A percentile compares a stretch with the other conserved stretches of the same genome.
Evolutionary conservation across 2,888 invertebrate genomes (phyloP).

Genomic region (Eutolmus rufibarbis): DNA sequence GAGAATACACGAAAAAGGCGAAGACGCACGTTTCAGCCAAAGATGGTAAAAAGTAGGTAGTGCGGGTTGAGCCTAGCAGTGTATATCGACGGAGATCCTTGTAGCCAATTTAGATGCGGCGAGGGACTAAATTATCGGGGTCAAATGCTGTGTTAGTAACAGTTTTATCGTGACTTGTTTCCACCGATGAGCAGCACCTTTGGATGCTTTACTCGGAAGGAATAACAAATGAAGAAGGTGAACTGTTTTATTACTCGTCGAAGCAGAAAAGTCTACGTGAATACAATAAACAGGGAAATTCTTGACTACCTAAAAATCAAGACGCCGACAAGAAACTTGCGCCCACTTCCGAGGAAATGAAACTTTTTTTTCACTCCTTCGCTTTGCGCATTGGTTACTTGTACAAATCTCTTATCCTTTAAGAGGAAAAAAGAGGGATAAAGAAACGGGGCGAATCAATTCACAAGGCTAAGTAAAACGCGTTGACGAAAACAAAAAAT

Average conservation of each 20-base stretch:
- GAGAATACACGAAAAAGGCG: not conserved
- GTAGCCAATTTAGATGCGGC: not conserved
- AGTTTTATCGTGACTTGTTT: slow-evolving; percentile 16
- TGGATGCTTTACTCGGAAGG: not conserved
- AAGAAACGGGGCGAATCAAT: too few relatives aligned
- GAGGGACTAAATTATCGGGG: not conserved
- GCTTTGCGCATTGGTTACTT: not conserved
- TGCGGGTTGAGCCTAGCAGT: not conserved
- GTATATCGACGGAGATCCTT: not conserved
- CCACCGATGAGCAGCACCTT: not conserved
- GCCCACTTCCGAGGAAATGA: not conserved
- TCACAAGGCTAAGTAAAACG: too few relatives aligned
- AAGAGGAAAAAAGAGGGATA: not conserved
- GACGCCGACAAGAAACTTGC: not conserved
- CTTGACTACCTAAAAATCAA: not conserved
- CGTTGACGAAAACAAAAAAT: too few relatives aligned
- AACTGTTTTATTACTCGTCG: not conserved
- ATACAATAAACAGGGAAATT: not conserved
- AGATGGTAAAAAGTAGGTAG: not conserved
- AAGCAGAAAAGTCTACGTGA: not conserved
- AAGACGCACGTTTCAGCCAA: not conserved
- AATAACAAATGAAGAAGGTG: slow-evolving; percentile 2
- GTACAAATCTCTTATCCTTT: not conserved
- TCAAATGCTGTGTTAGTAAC: slow-evolving; percentile 4
- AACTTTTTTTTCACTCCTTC: not conserved